Percentiles rank a stretch among this genome's conserved stretches.
Evolutionary conservation across 2,797 vertebrate species (phyloP).

Genomic region (Poliocrania exsul): DNA sequence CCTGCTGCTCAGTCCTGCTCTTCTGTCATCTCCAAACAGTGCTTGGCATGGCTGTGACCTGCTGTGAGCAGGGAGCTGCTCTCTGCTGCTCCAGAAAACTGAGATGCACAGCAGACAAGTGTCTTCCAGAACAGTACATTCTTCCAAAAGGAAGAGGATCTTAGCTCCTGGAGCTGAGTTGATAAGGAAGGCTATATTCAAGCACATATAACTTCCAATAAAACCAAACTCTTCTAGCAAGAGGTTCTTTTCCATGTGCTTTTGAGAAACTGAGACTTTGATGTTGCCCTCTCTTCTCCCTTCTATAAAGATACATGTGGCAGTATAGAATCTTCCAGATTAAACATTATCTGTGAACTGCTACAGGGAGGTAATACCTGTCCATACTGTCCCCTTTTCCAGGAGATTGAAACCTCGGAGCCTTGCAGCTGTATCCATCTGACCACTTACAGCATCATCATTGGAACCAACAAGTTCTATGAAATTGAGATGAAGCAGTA

Average conservation of each 20-base stretch:
- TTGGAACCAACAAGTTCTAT: constrained; percentile 98
- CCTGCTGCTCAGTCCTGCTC: neutral
- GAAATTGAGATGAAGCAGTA: constrained; percentile 99
- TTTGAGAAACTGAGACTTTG: neutral
- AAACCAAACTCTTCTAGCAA: neutral
- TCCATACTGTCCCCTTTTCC: neutral
- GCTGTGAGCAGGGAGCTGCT: neutral
- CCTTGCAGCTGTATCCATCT: constrained; percentile 98
- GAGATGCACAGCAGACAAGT: neutral
- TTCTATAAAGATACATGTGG: neutral
- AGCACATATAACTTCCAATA: neutral
- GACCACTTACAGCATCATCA: constrained; percentile 97
- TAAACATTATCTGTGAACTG: neutral
- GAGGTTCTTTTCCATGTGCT: neutral
- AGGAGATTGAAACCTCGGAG: constrained; percentile 98
- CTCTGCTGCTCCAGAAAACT: neutral
- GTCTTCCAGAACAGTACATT: neutral
- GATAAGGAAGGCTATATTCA: neutral
- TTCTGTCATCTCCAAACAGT: neutral
- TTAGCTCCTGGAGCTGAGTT: neutral
- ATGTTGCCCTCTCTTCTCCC: neutral
- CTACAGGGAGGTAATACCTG: neutral
- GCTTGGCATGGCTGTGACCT: neutral
- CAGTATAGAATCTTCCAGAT: neutral
- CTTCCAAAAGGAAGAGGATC: neutral